Percentiles rank a stretch among this genome's conserved stretches.
Conservation (phyloP, 2,888 invertebrate species). For the Hirtodrosophila confusa region DNA sequence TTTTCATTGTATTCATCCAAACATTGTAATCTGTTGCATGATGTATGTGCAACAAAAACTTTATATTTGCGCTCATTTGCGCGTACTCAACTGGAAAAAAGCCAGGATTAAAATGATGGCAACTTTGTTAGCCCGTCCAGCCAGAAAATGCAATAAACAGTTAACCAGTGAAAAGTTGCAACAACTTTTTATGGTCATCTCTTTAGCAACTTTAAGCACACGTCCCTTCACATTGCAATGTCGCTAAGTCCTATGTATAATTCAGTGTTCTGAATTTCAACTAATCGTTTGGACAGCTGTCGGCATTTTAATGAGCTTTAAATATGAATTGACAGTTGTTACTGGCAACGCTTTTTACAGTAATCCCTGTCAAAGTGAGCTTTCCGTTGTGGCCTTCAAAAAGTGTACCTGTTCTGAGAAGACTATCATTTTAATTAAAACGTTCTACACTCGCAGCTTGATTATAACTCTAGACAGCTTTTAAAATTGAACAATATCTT, state of each 20-base stretch:
- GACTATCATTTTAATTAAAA: too few relatives aligned
- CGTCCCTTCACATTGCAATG: constrained; percentile 30
- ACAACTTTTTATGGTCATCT: constrained; percentile 42
- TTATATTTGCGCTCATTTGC: background rate
- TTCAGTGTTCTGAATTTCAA: constrained; percentile 21
- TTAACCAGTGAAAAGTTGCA: constrained; percentile 23
- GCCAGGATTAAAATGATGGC: constrained; percentile 1
- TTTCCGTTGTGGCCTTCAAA: too few relatives aligned
- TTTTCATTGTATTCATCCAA: background rate
- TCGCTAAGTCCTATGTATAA: constrained; percentile 20
- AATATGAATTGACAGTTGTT: background rate
- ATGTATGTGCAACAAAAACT: constrained; percentile 9
- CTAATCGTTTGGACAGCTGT: constrained; percentile 19
- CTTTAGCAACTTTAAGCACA: constrained; percentile 21
- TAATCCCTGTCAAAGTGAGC: background rate
- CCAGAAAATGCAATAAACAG: constrained; percentile 20
- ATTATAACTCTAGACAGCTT: too few relatives aligned
- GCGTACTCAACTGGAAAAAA: too few relatives aligned
- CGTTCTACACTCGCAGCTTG: too few relatives aligned
- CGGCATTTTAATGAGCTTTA: constrained; percentile 9
- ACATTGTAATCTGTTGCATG: constrained; percentile 12
- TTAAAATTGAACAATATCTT: too few relatives aligned
- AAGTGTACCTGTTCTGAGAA: too few relatives aligned
- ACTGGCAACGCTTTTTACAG: background rate
- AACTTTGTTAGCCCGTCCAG: constrained; percentile 28